Conservation (phyloP, 1,140 invertebrate species). For the Triops longicaudatus region DNA sequence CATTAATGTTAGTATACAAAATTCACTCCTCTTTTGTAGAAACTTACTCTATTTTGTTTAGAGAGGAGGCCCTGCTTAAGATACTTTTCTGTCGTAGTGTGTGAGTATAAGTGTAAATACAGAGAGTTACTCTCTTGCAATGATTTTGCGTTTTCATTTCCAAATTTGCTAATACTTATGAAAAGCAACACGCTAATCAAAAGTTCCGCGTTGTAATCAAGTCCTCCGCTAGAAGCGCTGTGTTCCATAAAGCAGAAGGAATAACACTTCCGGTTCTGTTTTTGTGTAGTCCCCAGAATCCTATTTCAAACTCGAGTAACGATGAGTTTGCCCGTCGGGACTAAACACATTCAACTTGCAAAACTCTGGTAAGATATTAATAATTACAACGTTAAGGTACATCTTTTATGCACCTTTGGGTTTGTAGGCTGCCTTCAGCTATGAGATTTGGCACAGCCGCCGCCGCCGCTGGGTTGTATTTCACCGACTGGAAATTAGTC, state of each 20-base stretch:
- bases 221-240: background rate
- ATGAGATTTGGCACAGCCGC: conserved; percentile 51
- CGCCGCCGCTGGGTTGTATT: conserved; percentile 50
- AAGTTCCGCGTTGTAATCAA: background rate
- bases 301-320: background rate
- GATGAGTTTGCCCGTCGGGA: background rate
- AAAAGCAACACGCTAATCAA: background rate
- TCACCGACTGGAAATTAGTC: conserved; percentile 67
- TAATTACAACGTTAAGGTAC: conserved; percentile 4
- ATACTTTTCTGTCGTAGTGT: background rate
- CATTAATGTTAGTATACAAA: background rate
- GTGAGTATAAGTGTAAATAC: background rate
- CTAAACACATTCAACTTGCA: conserved; percentile 6
- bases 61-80: background rate
- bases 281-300: background rate
- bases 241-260: background rate
- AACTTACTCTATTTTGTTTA: background rate
- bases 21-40: background rate
- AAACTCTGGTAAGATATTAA: conserved; percentile 19
- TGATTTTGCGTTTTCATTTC: background rate
- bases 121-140: background rate
- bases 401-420: background rate
- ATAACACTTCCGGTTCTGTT: background rate
- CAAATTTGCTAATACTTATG: background rate
- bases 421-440: conserved; percentile 48